phyloP scores from a whole-genome alignment of 2,113 vertebrate species.

The Onychorhynchus coronatus region DNA sequence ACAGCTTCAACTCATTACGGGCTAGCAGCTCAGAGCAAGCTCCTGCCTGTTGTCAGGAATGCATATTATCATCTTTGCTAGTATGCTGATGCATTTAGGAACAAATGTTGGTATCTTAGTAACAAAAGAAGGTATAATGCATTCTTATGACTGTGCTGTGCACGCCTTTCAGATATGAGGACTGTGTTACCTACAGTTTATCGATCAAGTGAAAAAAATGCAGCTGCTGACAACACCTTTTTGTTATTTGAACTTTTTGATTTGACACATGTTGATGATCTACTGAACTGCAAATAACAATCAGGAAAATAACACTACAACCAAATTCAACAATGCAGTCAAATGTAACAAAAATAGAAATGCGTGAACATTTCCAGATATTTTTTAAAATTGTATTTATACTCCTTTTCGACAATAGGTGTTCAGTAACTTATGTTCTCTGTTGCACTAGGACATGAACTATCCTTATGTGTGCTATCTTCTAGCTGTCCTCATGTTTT shows the following conservation, averaged over 20 bases:
- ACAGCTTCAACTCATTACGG: neutral
- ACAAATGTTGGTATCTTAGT: neutral
- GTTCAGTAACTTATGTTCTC: neutral
- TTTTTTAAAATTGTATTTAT: neutral
- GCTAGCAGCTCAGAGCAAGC: neutral
- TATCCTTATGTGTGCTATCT: neutral
- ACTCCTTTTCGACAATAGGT: neutral
- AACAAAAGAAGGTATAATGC: neutral
- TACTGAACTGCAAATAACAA: neutral
- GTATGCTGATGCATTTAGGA: neutral
- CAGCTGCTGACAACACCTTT: neutral
- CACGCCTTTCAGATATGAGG: neutral
- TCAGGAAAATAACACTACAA: neutral
- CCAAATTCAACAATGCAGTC: neutral
- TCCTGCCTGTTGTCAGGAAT: neutral
- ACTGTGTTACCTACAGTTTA: neutral
- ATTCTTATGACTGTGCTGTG: neutral
- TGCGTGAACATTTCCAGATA: neutral
- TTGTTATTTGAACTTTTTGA: neutral
- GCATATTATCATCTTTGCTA: neutral
- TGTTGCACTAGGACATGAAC: neutral
- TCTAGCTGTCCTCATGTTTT: neutral
- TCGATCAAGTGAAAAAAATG: neutral
- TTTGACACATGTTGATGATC: neutral
- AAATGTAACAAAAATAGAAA: neutral